Evolutionary conservation across 2,113 vertebrate genomes (phyloP).

Genomic region (Cephalopholis sonnerati): DNA sequence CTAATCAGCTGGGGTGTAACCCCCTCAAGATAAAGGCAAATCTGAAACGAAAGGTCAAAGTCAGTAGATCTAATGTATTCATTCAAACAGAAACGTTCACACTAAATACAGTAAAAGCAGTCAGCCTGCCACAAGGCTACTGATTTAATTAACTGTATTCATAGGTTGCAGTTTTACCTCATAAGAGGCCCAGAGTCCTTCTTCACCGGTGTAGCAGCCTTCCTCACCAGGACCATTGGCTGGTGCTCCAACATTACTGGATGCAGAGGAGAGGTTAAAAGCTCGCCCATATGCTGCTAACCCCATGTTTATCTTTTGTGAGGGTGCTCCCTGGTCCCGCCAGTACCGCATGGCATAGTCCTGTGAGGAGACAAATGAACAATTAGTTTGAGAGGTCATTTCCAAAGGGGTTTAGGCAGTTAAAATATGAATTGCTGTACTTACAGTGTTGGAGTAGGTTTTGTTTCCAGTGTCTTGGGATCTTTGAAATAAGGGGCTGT

Average conservation of each 20-base stretch:
- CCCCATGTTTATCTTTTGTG: slow-evolving; percentile 83
- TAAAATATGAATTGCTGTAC: slow-evolving; percentile 17
- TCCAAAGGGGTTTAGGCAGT: not conserved
- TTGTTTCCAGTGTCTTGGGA: slow-evolving; percentile 57
- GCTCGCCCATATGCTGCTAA: slow-evolving; percentile 83
- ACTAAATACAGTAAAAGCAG: not conserved
- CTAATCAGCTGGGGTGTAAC: slow-evolving; percentile 63
- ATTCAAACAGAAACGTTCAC: not conserved
- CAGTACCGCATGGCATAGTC: slow-evolving; percentile 83
- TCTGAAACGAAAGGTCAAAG: slow-evolving; percentile 62
- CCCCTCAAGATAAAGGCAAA: slow-evolving; percentile 79
- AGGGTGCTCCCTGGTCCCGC: slow-evolving; percentile 75
- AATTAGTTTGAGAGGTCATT: not conserved
- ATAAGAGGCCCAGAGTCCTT: slow-evolving; percentile 85
- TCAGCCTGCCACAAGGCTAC: not conserved
- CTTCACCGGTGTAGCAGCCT: slow-evolving; percentile 77
- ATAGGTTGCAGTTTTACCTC: slow-evolving; percentile 74
- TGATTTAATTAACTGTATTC: not conserved
- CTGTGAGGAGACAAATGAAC: slow-evolving; percentile 49
- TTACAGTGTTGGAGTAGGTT: slow-evolving; percentile 73
- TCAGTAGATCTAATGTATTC: not conserved
- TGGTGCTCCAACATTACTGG: slow-evolving; percentile 64
- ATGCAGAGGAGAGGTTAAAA: slow-evolving; percentile 71
- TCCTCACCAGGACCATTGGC: slow-evolving; percentile 70
- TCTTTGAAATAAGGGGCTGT: slow-evolving; percentile 82